Evolutionary conservation across 2,797 vertebrate genomes (phyloP).

Genomic region (Pteronotus mesoamericanus): DNA sequence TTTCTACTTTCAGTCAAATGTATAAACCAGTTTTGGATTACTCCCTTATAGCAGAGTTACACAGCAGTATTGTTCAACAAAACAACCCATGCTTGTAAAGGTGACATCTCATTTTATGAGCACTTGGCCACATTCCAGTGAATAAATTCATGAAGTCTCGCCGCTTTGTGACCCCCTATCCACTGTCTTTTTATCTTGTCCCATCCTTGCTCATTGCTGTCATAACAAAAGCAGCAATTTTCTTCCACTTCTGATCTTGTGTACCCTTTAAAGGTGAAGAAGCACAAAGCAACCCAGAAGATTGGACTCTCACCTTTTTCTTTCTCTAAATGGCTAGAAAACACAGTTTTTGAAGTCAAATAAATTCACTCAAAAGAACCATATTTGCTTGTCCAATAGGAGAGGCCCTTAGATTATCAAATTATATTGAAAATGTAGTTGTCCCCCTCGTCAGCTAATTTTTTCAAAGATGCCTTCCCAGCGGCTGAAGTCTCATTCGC

Average conservation of each 20-base stretch:
- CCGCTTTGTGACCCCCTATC: slow-evolving; percentile 65
- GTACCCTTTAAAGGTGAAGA: slow-evolving; percentile 63
- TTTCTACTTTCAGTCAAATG: neutral
- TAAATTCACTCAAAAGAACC: slow-evolving; percentile 20
- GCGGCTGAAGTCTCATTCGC: slow-evolving; percentile 59
- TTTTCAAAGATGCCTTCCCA: slow-evolving; percentile 50
- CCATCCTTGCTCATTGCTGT: slow-evolving; percentile 71
- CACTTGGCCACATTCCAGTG: slow-evolving; percentile 67
- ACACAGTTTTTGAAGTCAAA: neutral
- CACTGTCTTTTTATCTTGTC: slow-evolving; percentile 41
- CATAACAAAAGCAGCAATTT: slow-evolving; percentile 61
- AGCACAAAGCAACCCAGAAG: slow-evolving; percentile 48
- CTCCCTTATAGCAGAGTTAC: neutral
- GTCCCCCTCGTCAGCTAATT: slow-evolving; percentile 37
- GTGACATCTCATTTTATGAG: slow-evolving; percentile 74
- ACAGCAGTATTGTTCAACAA: neutral
- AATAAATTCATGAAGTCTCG: slow-evolving; percentile 81
- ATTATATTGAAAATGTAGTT: slow-evolving; percentile 54
- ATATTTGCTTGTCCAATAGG: neutral
- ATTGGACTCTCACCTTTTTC: slow-evolving; percentile 14
- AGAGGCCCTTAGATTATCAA: neutral
- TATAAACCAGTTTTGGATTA: neutral
- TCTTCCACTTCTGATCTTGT: neutral
- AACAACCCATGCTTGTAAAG: slow-evolving; percentile 68
- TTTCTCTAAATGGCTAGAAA: slow-evolving; percentile 37